Percentiles rank a stretch among this genome's conserved stretches.
Evolutionary conservation across 2,113 vertebrate genomes (phyloP).

Genomic region (Cyphomyrus discorhynchus): DNA sequence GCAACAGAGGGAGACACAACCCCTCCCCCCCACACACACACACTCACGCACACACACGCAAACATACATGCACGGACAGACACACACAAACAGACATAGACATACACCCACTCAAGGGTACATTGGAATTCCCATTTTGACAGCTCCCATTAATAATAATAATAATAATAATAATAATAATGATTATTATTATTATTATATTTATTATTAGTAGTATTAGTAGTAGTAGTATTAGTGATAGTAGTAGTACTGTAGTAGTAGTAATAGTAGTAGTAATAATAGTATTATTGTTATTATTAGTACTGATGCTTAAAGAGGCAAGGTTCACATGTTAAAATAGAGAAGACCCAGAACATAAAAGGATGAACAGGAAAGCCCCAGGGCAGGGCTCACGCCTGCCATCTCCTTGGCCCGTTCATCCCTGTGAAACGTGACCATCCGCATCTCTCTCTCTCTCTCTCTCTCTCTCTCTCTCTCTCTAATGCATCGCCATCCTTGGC

Average conservation of each 20-base stretch:
- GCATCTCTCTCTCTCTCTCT: not conserved
- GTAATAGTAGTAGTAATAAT: not conserved
- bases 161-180: too few species aligned
- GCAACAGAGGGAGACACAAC: not conserved
- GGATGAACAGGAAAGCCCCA: not conserved
- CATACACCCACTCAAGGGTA: not conserved
- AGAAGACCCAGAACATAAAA: not conserved
- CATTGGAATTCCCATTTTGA: not conserved
- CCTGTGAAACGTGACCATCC: not conserved
- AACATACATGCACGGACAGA: not conserved
- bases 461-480: conserved; percentile 9
- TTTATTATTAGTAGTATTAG: not conserved
- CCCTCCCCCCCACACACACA: not conserved
- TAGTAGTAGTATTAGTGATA: not conserved
- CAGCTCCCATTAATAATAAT: not conserved
- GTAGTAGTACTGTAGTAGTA: not conserved
- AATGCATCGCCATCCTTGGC: conserved; percentile 14
- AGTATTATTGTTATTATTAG: not conserved
- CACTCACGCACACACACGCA: not conserved
- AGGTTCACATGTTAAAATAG: not conserved
- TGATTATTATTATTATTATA: not conserved
- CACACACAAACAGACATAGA: not conserved
- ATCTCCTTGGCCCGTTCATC: not conserved
- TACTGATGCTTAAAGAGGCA: not conserved
- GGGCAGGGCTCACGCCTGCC: not conserved